Evolutionary conservation across 2,888 invertebrate species (phyloP).

Genomic region (Chrysopilus asiliformis): DNA sequence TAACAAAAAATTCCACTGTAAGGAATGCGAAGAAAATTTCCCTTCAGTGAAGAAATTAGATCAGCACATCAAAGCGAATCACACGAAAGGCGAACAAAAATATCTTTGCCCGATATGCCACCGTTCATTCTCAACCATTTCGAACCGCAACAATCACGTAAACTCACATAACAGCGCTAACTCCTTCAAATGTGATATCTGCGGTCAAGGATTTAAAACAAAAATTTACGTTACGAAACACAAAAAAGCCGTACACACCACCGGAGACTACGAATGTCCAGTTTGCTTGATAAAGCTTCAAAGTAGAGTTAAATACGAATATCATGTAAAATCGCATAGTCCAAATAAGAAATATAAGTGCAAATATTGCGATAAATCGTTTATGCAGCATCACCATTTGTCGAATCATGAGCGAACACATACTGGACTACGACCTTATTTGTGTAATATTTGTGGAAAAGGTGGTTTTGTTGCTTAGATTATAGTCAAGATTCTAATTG

Average conservation of each 20-base stretch:
- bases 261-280: constrained; percentile 7
- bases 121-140: constrained; percentile 10
- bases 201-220: constrained; percentile 9
- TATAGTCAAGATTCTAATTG: not conserved
- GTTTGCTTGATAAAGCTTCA: constrained; percentile 7
- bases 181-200: constrained; percentile 9
- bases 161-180: constrained; percentile 7
- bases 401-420: constrained; percentile 14
- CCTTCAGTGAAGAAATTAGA: not conserved
- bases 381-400: constrained; percentile 14
- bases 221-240: constrained; percentile 11
- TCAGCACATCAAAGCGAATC: not conserved
- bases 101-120: constrained; percentile 13
- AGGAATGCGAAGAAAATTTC: not conserved
- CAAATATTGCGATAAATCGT: constrained; percentile 14
- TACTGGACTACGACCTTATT: constrained; percentile 12
- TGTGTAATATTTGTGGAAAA: constrained; percentile 15
- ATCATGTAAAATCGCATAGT: constrained; percentile 14
- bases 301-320: constrained; percentile 11
- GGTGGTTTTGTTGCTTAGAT: constrained; percentile 3
- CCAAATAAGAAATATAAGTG: constrained; percentile 14
- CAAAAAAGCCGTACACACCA: constrained; percentile 8
- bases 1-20: too few relatives aligned
- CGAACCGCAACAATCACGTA: constrained; percentile 13
- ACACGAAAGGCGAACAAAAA: constrained; percentile 1